phyloP scores from a whole-genome alignment of 2,797 vertebrate species.

The Acropternis orthonyx region DNA sequence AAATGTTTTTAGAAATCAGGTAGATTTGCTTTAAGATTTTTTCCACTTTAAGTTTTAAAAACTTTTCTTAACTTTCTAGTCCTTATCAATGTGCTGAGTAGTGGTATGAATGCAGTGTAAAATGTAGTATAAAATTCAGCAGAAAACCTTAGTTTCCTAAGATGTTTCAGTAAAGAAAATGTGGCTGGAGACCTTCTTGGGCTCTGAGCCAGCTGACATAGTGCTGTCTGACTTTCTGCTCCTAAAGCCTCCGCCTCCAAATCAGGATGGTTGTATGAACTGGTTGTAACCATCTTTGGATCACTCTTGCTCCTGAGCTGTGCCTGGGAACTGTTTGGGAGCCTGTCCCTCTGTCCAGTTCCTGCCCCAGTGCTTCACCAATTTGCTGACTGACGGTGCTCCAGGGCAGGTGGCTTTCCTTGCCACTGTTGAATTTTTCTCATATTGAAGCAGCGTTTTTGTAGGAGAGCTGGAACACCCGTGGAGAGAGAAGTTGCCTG shows the following conservation, averaged over 20 bases:
- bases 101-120: not conserved
- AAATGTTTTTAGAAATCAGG: not conserved
- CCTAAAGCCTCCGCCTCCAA: not conserved
- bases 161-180: not conserved
- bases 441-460: not conserved
- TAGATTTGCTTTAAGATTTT: not conserved
- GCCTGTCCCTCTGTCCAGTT: fast-evolving
- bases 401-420: not conserved
- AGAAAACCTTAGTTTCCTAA: not conserved
- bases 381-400: not conserved
- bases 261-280: not conserved
- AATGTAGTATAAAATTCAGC: not conserved
- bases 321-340: not conserved
- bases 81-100: not conserved
- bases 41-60: not conserved
- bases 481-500: not conserved
- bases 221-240: not conserved
- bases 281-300: not conserved
- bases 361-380: not conserved
- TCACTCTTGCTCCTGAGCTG: not conserved
- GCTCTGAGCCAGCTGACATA: not conserved
- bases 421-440: not conserved
- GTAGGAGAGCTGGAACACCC: not conserved
- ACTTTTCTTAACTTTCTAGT: not conserved
- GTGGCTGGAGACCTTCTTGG: not conserved